These are phyloP conservation scores for Osmerus eperlanus DNA, from an alignment of 2,113 vertebrate species.

Conservation along the genomic window DNA sequence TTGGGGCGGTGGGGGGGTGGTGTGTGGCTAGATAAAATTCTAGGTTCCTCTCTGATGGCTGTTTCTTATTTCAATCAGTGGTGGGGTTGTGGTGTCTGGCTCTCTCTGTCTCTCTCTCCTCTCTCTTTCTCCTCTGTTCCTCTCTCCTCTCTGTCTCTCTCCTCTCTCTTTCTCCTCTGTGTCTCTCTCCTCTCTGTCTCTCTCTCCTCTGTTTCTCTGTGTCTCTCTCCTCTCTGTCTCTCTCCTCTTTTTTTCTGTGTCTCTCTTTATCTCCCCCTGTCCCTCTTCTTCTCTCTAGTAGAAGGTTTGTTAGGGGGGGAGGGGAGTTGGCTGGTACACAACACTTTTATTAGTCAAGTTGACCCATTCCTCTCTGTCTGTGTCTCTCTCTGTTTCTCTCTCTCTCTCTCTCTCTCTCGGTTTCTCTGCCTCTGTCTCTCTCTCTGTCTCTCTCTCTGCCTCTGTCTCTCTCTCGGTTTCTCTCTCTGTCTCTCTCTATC, in stretches of 20 bases:
- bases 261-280: not conserved
- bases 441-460: too few species aligned
- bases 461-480: too few species aligned
- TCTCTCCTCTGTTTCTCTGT: not conserved
- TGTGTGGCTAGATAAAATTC: not conserved
- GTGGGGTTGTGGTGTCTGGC: not conserved
- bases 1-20: too few species aligned
- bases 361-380: not conserved
- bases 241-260: not conserved
- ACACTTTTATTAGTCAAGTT: not conserved
- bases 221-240: not conserved
- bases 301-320: too few species aligned
- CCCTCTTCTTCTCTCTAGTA: not conserved
- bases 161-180: not conserved
- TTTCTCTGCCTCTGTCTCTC: too few species aligned
- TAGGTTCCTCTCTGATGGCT: not conserved
- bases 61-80: too few species aligned
- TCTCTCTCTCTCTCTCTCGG: too few species aligned
- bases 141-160: conserved; percentile 2
- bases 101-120: not conserved
- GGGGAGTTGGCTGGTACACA: too few species aligned
- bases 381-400: too few species aligned
- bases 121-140: not conserved
- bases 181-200: not conserved
- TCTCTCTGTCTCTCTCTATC: too few species aligned